Evolutionary conservation across 1,140 invertebrate genomes (phyloP), one percentile per base, ranked within the genome.

Genomic region (Coptotermes formosanus): DNA sequence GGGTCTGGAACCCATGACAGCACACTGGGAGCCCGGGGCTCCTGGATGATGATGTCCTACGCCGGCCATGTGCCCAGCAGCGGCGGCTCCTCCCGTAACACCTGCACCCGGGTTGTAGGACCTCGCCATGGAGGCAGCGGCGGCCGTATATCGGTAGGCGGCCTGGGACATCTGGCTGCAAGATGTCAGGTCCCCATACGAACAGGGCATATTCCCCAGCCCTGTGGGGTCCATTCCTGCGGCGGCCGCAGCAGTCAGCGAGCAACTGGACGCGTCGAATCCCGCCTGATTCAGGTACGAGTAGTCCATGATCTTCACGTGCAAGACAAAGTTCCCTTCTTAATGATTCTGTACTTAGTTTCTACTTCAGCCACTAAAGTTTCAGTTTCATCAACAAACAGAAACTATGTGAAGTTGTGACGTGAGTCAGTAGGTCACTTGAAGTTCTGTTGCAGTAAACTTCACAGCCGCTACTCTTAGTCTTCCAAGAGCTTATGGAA

Each of bases 81-180:
- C 85, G n/a, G 91, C 90, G 88, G n/a, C 89, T 89, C 44, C 88
- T 88, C 30, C 87, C 87, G 90, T 91, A 45, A 90, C 90, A 86
- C 89, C 91, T 14, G 88, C 90, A 44, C 88, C 89, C 25, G 91
- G 90, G 89, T 92, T 91, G 86, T 92, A 92, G 82, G 88, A 88
- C 45, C 92, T 87, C 6, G 91, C 91, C 91, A 92, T 92, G n/a
- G 91, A 90, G 45, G 92, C 92, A 2, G 92, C 92, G 7, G 93
- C 92, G 7, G 94, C 94, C 25, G 93, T 93, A 88, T 95, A 95
- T 11, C 94, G 92, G 89, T 95, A 95, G 3, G 94, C 94, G 7
- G 94, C 94, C 89, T 95, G 94, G 85, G 95, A 95, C 95, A 97
- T 97, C 92, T 97, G 96, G 82, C 95, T 95, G 91, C 96, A 97